A percentile compares a stretch with the other conserved stretches of the same genome.
Conservation (phyloP, 2,888 invertebrate genomes). For the Choristoneura rosaceana region DNA sequence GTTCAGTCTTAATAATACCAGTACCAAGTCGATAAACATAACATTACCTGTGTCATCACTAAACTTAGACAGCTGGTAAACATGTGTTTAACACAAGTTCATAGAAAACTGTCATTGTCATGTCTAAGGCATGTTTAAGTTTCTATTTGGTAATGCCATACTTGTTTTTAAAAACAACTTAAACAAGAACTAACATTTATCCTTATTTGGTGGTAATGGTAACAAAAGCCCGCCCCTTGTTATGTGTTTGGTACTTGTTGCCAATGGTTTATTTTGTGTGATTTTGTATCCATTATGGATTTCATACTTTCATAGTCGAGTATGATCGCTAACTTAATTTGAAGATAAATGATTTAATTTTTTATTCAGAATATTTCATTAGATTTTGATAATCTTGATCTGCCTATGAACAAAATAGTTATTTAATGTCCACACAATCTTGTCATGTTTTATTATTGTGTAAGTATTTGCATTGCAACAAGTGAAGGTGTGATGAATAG, state of each 20-base stretch:
- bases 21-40: background rate
- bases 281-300: background rate
- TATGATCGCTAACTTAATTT: constrained; percentile 11
- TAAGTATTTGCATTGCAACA: background rate
- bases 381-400: background rate
- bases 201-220: background rate
- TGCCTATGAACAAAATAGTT: constrained; percentile 30
- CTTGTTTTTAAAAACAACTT: background rate
- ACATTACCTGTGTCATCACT: no score
- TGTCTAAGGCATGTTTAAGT: no score
- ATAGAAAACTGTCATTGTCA: no score
- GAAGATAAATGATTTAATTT: background rate
- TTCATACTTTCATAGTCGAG: background rate
- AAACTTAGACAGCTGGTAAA: no score
- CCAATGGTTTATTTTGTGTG: constrained; percentile 1
- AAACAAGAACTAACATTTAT: constrained; percentile 5
- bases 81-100: no score
- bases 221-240: background rate
- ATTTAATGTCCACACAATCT: constrained; percentile 23
- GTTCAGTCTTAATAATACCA: background rate
- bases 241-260: background rate
- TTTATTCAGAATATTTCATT: background rate
- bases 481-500: constrained; percentile 14
- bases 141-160: no score
- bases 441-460: constrained; percentile 22